Conservation (phyloP, 2,113 vertebrate species). For the Lagopus leucura region DNA sequence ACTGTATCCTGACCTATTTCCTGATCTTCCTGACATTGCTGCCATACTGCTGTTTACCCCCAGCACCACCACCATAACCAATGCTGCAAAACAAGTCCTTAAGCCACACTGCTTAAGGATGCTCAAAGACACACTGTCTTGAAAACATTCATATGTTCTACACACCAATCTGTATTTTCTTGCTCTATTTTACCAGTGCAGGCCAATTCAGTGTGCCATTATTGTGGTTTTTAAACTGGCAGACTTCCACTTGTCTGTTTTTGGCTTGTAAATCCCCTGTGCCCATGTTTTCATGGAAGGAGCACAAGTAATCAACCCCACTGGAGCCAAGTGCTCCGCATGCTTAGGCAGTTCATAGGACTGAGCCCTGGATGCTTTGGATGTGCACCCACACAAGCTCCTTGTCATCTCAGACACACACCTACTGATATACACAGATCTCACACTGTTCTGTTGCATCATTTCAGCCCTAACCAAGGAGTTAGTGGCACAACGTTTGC, state of each 20-base stretch:
- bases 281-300: not conserved
- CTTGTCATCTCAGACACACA: not conserved
- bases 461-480: not conserved
- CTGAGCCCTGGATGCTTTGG: not conserved
- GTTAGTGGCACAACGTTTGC: not conserved
- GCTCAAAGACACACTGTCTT: not conserved
- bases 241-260: not conserved
- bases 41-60: not conserved
- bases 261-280: not conserved
- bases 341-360: not conserved
- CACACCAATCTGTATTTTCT: not conserved
- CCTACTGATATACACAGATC: not conserved
- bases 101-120: not conserved
- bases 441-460: not conserved
- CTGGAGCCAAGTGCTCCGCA: too few relatives aligned
- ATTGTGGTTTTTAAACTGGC: not conserved
- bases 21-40: constrained; percentile 1
- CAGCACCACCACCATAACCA: not conserved
- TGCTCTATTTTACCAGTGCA: not conserved
- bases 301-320: too few relatives aligned
- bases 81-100: not conserved
- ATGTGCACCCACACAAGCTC: rapidly evolving
- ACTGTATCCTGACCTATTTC: constrained; percentile 52
- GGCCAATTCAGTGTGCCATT: not conserved
- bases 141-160: not conserved